Conservation (phyloP, 2,888 invertebrate genomes). For the Caenorhabditis angaria region DNA sequence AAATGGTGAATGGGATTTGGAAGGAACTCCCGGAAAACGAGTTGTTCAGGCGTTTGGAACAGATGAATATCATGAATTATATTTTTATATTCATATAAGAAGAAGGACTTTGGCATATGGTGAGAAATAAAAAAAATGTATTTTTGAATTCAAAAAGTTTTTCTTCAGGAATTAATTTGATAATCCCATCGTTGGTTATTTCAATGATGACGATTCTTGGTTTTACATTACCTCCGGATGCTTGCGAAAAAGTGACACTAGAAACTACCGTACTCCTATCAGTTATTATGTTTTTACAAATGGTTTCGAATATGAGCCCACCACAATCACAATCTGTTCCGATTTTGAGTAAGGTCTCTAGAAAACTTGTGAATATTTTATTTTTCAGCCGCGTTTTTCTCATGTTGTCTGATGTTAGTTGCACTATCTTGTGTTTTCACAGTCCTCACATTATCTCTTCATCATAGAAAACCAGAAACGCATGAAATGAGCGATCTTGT, state of each 20-base stretch:
- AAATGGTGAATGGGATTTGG: constrained; percentile 61
- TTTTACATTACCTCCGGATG: constrained; percentile 59
- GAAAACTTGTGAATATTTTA: not conserved
- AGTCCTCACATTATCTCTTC: constrained; percentile 50
- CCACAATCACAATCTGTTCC: constrained; percentile 58
- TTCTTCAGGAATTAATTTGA: constrained; percentile 49
- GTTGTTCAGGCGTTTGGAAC: constrained; percentile 51
- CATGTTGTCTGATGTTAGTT: constrained; percentile 57
- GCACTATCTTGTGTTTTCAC: constrained; percentile 59
- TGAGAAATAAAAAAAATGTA: not conserved
- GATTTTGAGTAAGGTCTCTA: constrained; percentile 36
- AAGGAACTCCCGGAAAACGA: constrained; percentile 55
- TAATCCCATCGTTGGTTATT: constrained; percentile 58
- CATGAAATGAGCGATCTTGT: constrained; percentile 47
- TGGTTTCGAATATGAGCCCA: constrained; percentile 57
- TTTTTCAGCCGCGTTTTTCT: constrained; percentile 57
- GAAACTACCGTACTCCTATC: constrained; percentile 60
- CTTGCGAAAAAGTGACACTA: constrained; percentile 57
- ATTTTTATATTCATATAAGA: constrained; percentile 55
- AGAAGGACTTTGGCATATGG: constrained; percentile 57
- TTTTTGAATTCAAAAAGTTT: not conserved
- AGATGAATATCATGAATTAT: constrained; percentile 58
- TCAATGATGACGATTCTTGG: constrained; percentile 60
- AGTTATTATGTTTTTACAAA: constrained; percentile 61
- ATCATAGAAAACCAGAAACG: constrained; percentile 50